Evolutionary conservation across 1,140 invertebrate species (phyloP).

Genomic region (Nomia melanderi): DNA sequence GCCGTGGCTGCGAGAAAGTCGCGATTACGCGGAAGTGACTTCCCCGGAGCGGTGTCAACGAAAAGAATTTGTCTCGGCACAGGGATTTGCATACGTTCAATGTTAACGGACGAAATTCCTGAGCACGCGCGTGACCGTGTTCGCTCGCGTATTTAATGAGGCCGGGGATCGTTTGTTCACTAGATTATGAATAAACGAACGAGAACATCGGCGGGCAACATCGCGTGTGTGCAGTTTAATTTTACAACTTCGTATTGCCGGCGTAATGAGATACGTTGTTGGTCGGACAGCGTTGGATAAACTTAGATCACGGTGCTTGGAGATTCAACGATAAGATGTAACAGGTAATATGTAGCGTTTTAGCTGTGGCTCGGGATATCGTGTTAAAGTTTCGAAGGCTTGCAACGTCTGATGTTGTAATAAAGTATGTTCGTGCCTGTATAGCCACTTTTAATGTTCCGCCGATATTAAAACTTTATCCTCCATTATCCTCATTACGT

Average conservation of each 20-base stretch:
- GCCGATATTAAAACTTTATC: no score
- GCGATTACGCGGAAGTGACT: conserved; percentile 20
- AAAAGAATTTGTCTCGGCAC: not conserved
- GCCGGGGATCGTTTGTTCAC: conserved; percentile 6
- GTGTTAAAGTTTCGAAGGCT: not conserved
- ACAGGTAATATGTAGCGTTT: no score
- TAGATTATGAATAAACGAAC: not conserved
- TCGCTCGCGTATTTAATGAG: conserved; percentile 5
- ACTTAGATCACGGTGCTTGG: not conserved
- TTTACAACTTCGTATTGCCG: no score
- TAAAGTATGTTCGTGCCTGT: not conserved
- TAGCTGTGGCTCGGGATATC: not conserved
- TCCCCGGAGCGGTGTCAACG: not conserved
- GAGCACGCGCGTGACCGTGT: not conserved
- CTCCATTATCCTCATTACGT: no score
- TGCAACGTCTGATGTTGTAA: not conserved
- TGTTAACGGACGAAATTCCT: conserved; percentile 36
- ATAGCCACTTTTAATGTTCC: not conserved
- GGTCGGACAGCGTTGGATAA: not conserved
- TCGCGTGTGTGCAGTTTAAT: not conserved
- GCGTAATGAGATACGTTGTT: not conserved
- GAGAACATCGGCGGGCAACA: no score
- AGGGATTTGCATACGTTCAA: conserved; percentile 19
- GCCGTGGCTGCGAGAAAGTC: conserved; percentile 29
- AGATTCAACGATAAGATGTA: not conserved